Percentiles rank a stretch among this genome's conserved stretches.
Conservation (phyloP, 2,797 vertebrate genomes). For the Pseudochirops corinnae region DNA sequence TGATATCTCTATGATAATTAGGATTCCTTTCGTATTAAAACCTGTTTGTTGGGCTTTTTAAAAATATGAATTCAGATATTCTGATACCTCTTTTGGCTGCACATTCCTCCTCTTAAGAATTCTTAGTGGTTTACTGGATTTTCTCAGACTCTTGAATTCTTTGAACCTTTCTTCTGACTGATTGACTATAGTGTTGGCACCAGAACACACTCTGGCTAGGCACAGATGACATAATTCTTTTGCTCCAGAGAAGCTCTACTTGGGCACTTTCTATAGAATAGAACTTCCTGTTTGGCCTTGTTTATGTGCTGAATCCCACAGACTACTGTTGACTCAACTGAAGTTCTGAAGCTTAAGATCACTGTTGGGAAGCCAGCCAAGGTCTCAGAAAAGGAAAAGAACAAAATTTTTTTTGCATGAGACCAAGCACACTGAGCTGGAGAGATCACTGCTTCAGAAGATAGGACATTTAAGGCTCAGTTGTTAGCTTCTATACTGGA, state of each 20-base stretch:
- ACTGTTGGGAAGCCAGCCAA: constrained; percentile 76
- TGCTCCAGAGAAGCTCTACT: constrained; percentile 76
- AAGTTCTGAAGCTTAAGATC: constrained; percentile 71
- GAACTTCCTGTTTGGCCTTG: constrained; percentile 68
- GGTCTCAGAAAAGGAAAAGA: constrained; percentile 65
- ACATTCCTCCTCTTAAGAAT: constrained; percentile 68
- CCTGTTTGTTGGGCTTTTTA: background rate
- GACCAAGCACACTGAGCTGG: constrained; percentile 56
- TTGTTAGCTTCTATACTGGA: constrained; percentile 26
- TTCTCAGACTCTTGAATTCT: constrained; percentile 71
- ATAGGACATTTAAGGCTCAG: background rate
- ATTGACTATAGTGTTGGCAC: constrained; percentile 77
- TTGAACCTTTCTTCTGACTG: constrained; percentile 68
- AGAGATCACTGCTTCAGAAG: constrained; percentile 48
- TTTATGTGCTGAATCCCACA: constrained; percentile 71
- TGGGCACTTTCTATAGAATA: constrained; percentile 80
- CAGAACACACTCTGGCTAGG: constrained; percentile 64
- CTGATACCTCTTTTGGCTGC: constrained; percentile 58
- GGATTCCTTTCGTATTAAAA: background rate
- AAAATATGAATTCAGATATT: background rate
- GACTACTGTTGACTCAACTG: constrained; percentile 74
- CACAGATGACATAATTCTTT: constrained; percentile 72
- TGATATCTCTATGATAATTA: background rate
- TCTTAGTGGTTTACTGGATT: constrained; percentile 69
- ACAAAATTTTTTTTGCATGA: constrained; percentile 71